Base-by-base conservation (phyloP, 2,797 vertebrate genomes). In the Poliocrania exsul region DNA sequence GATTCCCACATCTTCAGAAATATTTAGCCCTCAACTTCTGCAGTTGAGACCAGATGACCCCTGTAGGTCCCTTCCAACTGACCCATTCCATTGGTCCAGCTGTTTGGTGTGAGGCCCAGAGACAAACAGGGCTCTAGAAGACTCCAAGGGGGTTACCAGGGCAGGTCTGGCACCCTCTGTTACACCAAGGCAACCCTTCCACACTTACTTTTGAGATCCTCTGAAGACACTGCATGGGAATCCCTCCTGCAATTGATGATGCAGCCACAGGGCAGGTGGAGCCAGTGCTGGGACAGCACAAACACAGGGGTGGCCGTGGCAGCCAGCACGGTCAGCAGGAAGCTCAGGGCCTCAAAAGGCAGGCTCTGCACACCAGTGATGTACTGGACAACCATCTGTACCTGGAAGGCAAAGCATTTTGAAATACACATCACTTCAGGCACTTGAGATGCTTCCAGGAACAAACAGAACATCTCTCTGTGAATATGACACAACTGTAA, bases 201-300 rank as follows among this genome's bases (percentile, higher is more conserved):
- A 17, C 61, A 96, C 98, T 97, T 96, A 99, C 98, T 96, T 97
- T 97, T 98, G 96, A 96, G 94, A 40, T 98, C 97, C 47, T 98
- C 97, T 4, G 98, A 97, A 23, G 93, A 65, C 53, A 95, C 93
- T 2, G 94, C 56, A 7, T 50, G 89, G 2, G 96, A 37, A 42
- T 97, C 97, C 92, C 92, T 98, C 81, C 97, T 98, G 97, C 99
- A 99, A 90, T 99, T 99, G 97, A 99, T 99, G 97, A 99, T 98
- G 97, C 99, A 99, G 91, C 99, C 99, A 21, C 99, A 99, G 28
- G 99, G 99, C 95, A 99, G 97, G 97, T 99, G 99, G 90, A 98
- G 98, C 99, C 99, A 99, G 92, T 96, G 98, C 95, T 99, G 98
- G 7, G 99, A 99, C 91, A 99, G 97, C 88, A 99, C 97, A 37